phyloP scores from a whole-genome alignment of 2,797 vertebrate genomes.

The Sebastes taczanowskii region DNA sequence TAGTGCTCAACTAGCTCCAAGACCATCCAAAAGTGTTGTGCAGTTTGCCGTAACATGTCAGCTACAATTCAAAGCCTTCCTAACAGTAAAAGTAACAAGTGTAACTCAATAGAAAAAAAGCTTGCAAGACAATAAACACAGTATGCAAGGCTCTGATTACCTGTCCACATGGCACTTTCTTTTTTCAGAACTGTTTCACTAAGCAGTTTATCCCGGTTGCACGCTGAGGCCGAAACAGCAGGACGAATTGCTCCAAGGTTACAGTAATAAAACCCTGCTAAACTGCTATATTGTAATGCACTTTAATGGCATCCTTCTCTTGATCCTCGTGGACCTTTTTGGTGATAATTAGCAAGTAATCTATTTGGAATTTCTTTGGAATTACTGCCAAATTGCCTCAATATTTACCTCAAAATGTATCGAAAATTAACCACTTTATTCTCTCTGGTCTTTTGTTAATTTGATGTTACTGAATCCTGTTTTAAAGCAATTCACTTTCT shows the following conservation, averaged over 20 bases:
- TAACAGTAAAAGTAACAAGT: background rate
- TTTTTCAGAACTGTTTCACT: conserved; percentile 34
- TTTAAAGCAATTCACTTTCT: background rate
- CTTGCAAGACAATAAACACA: background rate
- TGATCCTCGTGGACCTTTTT: background rate
- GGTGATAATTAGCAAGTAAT: no score
- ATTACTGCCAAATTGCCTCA: accelerated
- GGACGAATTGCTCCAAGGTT: conserved; percentile 40
- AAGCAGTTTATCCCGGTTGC: conserved; percentile 31
- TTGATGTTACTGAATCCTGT: background rate
- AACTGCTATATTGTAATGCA: background rate
- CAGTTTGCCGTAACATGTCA: background rate
- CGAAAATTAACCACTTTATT: no score
- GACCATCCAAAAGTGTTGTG: background rate
- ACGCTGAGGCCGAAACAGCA: conserved; percentile 30
- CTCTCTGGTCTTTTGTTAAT: background rate
- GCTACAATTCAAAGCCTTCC: background rate
- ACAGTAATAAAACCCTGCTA: conserved; percentile 26
- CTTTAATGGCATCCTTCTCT: background rate
- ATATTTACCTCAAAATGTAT: no score
- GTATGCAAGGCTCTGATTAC: conserved; percentile 30
- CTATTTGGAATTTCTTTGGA: no score
- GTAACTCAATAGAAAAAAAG: conserved; percentile 10
- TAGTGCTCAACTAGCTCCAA: background rate
- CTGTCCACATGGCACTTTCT: conserved; percentile 30